Evolutionary conservation across 2,797 vertebrate species (phyloP).

Genomic region (Chaetodon trifasciatus): DNA sequence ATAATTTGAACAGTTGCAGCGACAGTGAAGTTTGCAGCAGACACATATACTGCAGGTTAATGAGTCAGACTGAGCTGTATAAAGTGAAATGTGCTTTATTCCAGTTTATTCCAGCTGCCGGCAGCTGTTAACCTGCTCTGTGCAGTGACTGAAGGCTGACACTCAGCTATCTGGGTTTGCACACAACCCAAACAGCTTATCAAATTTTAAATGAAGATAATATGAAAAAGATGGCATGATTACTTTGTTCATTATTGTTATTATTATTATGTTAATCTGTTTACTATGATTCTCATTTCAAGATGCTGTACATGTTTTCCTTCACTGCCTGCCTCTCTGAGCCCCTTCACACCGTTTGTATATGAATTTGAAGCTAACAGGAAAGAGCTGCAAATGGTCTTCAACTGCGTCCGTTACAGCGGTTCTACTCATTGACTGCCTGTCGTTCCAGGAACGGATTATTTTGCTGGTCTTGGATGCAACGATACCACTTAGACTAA

Average conservation of each 20-base stretch:
- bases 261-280: neutral
- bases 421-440: no score
- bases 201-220: constrained; percentile 1
- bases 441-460: no score
- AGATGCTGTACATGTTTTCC: neutral
- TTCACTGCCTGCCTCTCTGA: neutral
- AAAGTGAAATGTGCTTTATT: constrained; percentile 6
- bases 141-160: constrained; percentile 15
- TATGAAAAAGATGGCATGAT: neutral
- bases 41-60: neutral
- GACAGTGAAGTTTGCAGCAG: neutral
- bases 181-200: neutral
- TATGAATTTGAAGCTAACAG: neutral
- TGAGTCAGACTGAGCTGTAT: constrained; percentile 3
- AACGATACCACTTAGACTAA: no score
- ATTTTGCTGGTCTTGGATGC: no score
- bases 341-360: neutral
- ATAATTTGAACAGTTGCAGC: neutral
- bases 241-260: neutral
- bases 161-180: neutral
- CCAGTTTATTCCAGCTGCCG: neutral
- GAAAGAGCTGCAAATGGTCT: no score
- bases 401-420: no score
- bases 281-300: neutral
- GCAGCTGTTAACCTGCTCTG: constrained; percentile 8